Evolutionary conservation across 2,797 vertebrate species (phyloP), one percentile per base, ranked within the genome.

Genomic region (Hephaestus fuliginosus): DNA sequence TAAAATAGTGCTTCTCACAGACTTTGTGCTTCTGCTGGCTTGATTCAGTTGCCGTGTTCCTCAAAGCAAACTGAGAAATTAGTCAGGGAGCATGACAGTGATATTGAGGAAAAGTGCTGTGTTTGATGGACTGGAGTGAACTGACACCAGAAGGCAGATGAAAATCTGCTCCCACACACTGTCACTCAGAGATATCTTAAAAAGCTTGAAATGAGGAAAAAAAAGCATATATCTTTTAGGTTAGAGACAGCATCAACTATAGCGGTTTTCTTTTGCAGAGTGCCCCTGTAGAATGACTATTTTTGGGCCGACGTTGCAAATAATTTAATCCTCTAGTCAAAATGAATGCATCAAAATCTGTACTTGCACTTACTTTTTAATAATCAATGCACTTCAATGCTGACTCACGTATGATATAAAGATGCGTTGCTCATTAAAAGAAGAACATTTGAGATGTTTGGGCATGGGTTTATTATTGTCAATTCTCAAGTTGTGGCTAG

Each of bases 291-390:
- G 90, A 93, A 91, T 93, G 90, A 93, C 79, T 91, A 89, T 94
- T 94, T 93, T 88, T 86, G 77, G 92, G 93, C 92, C 71, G 48
- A 92, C 49, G 51, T 85, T 94, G 91, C 91, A 92, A 94, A 95
- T 86, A 94, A 93, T 91, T 92, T 92, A 93, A 88, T 93, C 93
- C 91, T 95, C 86, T 93, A 91, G 91, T 95, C 86, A 74, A 95
- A 94, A 92, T 90, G 88, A 96, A 96, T 96, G 95, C 95, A 93
- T 96, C 92, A 74, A 90, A 95, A 94, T 92, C 93, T 95, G 94
- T 95, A 95, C 94, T 95, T 96, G 95, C 95, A 96, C 95, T 96
- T 95, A 90, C 86, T 94, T 95, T 94, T 95, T 95, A 94, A 94
- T 95, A 94, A 94, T 90, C 91, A 94, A 95, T 95, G 95, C 95